These are phyloP conservation scores for crab-eating macaque (Macaca fascicularis) DNA, from an alignment of 2,113 vertebrate species.

Conservation along the genomic window T2T-MFA8v1.1 NC_088379.1:112470501-112471000, in stretches of 20 bases:
- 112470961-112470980: too few species aligned
- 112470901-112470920: too few species aligned
- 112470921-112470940: too few species aligned
- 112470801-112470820: not conserved
- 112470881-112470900: too few species aligned
- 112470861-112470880: too few species aligned
- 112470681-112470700: not conserved
- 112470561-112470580: not conserved
- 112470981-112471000: too few species aligned
- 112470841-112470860: not conserved
- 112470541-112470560: not conserved
- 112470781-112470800: not conserved
- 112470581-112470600: not conserved
- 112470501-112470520: not conserved
- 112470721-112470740: not conserved
- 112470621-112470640: not conserved
- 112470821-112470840: not conserved
- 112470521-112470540: not conserved
- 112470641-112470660: not conserved
- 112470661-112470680: not conserved
- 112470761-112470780: not conserved
- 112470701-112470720: not conserved
- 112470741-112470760: not conserved
- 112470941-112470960: too few species aligned
- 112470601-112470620: not conserved